These are phyloP conservation scores for Perognathus longimembris DNA, from an alignment of 2,113 vertebrate genomes.

Conservation along the genomic window DNA sequence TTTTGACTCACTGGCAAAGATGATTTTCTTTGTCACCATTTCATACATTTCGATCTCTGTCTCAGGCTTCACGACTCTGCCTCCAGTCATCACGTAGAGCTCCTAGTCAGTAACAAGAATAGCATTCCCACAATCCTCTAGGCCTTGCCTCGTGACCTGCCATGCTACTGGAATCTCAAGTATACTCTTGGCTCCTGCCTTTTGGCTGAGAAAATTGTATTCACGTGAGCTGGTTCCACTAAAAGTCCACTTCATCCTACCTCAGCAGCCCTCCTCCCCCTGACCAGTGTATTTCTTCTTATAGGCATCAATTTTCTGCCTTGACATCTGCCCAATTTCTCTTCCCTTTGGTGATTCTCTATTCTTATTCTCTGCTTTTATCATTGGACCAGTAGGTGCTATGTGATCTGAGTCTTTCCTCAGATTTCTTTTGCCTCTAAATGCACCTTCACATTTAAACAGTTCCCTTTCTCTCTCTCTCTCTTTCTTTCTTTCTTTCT, in stretches of 20 bases:
- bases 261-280: not conserved
- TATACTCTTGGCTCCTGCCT: not conserved
- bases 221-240: not conserved
- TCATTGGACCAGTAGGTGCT: not conserved
- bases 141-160: not conserved
- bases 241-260: not conserved
- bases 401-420: not conserved
- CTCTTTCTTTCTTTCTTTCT: too few relatives aligned
- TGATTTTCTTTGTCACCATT: not conserved
- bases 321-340: not conserved
- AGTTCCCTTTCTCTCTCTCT: too few relatives aligned
- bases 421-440: not conserved
- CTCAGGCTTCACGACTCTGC: not conserved
- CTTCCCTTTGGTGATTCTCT: not conserved
- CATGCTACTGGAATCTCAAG: not conserved
- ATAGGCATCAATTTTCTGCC: not conserved
- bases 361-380: not conserved
- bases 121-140: not conserved
- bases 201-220: not conserved
- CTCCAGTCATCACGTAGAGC: not conserved
- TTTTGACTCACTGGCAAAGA: not conserved
- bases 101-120: not conserved
- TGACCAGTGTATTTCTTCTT: not conserved
- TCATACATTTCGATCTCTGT: too few relatives aligned
- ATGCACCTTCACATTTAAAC: not conserved